These are phyloP conservation scores for Graptemys geographica DNA, from an alignment of 2,797 vertebrate species.

Conservation along the genomic window DNA sequence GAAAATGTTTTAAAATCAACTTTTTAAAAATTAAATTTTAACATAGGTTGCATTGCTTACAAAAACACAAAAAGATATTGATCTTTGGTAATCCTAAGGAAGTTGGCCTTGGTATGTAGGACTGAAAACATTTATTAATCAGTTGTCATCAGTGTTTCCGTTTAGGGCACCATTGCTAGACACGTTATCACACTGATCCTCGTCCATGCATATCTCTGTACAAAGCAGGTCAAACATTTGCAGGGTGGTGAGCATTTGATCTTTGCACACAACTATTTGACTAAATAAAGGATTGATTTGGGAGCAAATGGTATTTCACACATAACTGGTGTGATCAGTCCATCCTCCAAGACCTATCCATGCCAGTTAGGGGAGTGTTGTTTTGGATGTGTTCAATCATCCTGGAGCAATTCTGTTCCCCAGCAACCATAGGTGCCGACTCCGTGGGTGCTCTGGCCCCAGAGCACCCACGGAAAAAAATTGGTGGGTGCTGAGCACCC, in stretches of 20 bases:
- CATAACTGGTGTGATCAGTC: neutral
- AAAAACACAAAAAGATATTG: neutral
- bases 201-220: neutral
- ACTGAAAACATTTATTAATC: neutral
- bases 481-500: too few relatives aligned
- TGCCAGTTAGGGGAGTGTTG: neutral
- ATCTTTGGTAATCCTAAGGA: neutral
- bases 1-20: neutral
- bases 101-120: neutral
- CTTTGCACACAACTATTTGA: neutral
- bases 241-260: neutral
- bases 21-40: neutral
- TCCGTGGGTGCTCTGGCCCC: too few relatives aligned
- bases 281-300: neutral
- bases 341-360: neutral
- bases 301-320: neutral
- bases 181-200: neutral
- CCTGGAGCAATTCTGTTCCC: neutral
- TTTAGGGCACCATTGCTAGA: neutral
- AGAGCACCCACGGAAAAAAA: too few relatives aligned
- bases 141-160: neutral
- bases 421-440: too few relatives aligned
- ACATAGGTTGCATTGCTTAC: neutral
- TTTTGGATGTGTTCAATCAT: neutral
- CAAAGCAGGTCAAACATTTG: neutral